These are phyloP conservation scores for Diabrotica virgifera DNA, from an alignment of 1,140 invertebrate species.

Conservation along the genomic window DNA sequence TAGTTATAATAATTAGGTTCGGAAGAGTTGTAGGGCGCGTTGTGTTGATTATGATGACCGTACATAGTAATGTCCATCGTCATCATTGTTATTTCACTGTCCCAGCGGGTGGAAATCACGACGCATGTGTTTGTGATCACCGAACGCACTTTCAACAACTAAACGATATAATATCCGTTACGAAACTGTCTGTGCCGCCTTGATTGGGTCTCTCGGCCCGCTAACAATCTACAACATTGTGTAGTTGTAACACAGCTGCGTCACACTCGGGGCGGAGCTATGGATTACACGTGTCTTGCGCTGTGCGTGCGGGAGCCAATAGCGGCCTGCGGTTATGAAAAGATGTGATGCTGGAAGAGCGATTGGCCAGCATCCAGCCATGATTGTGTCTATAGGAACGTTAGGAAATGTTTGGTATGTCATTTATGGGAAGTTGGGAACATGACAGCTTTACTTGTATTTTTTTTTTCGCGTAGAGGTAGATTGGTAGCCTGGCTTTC, in stretches of 20 bases:
- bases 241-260: constrained; percentile 3
- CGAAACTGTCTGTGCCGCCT: constrained; percentile 1
- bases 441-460: constrained; percentile 44
- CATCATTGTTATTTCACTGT: constrained; percentile 52
- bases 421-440: constrained; percentile 43
- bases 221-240: constrained; percentile 4
- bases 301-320: constrained; percentile 36
- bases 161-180: constrained; percentile 9
- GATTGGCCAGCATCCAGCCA: constrained; percentile 46
- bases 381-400: constrained; percentile 43
- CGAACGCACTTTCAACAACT: constrained; percentile 16
- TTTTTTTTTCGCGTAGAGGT: constrained; percentile 11
- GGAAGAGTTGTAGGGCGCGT: constrained; percentile 36
- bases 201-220: neutral
- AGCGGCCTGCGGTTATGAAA: constrained; percentile 20
- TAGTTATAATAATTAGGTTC: constrained; percentile 56
- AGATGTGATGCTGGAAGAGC: constrained; percentile 35
- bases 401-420: constrained; percentile 45
- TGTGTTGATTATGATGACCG: constrained; percentile 50
- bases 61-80: constrained; percentile 73
- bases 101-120: constrained; percentile 10
- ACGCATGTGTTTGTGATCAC: constrained; percentile 17
- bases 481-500: neutral
- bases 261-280: constrained; percentile 28
- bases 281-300: constrained; percentile 34